These are phyloP conservation scores for Hirudo medicinalis DNA, from an alignment of 1,140 invertebrate genomes.

Conservation along the genomic window DNA sequence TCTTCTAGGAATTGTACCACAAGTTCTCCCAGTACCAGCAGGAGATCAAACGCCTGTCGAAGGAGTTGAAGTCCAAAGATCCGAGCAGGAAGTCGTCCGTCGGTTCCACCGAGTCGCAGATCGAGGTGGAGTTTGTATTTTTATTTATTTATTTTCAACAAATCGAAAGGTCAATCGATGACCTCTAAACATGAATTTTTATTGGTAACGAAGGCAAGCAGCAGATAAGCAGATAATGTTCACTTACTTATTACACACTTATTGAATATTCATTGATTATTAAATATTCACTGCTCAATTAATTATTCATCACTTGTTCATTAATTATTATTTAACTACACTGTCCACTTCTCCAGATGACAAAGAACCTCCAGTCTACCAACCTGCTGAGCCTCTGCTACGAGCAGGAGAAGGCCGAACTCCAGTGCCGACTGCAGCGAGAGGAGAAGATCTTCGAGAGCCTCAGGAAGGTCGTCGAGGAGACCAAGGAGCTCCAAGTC, in stretches of 20 bases:
- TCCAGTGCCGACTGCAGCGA: constrained; percentile 67
- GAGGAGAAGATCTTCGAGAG: constrained; percentile 55
- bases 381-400: constrained; percentile 51
- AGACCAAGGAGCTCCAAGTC: constrained; percentile 62
- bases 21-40: neutral
- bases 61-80: neutral
- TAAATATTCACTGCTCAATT: too few species aligned
- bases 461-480: constrained; percentile 62
- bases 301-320: neutral
- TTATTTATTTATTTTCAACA: too few species aligned
- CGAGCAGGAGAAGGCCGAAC: constrained; percentile 60
- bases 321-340: neutral
- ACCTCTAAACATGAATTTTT: too few species aligned
- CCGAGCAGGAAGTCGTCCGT: neutral
- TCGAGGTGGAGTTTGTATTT: neutral
- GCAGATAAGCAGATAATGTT: too few species aligned
- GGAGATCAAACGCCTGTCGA: constrained; percentile 4
- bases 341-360: constrained; percentile 29
- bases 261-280: too few species aligned
- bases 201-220: too few species aligned
- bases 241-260: too few species aligned
- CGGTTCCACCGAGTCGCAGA: neutral
- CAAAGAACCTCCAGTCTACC: constrained; percentile 53
- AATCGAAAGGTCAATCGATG: too few species aligned
- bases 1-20: neutral